Percentiles rank a stretch among this genome's conserved stretches.
phyloP scores from a whole-genome alignment of 2,797 vertebrate genomes.

The Eutrigla gurnardus region DNA sequence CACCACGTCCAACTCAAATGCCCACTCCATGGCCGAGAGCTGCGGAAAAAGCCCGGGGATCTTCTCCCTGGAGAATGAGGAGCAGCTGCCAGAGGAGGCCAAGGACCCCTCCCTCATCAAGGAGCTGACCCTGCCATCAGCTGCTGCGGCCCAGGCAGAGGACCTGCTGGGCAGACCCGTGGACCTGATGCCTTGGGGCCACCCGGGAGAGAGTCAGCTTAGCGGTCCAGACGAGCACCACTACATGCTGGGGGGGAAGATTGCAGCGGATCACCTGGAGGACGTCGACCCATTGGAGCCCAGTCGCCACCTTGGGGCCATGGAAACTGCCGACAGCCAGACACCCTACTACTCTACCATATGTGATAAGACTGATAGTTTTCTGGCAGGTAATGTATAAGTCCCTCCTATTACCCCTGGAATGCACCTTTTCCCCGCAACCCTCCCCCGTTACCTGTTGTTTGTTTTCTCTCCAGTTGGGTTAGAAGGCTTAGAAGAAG shows the following conservation, averaged over 20 bases:
- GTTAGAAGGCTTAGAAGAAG: conserved; percentile 74
- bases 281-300: conserved; percentile 71
- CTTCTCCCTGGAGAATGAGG: conserved; percentile 88
- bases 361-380: conserved; percentile 89
- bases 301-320: conserved; percentile 55
- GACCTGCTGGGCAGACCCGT: conserved; percentile 79
- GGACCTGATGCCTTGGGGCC: conserved; percentile 81
- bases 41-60: conserved; percentile 87
- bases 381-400: conserved; percentile 92
- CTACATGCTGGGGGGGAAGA: conserved; percentile 80
- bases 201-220: conserved; percentile 61
- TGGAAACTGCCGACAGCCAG: conserved; percentile 74
- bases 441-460: conserved; percentile 70
- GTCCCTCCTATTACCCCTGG: conserved; percentile 71
- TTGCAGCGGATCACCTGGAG: conserved; percentile 61
- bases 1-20: conserved; percentile 86
- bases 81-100: conserved; percentile 86
- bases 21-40: conserved; percentile 87
- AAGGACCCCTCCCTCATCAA: conserved; percentile 86
- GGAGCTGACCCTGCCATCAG: conserved; percentile 82
- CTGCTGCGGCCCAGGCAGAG: conserved; percentile 61
- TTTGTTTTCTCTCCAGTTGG: conserved; percentile 81
- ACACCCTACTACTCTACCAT: conserved; percentile 86
- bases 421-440: conserved; percentile 82
- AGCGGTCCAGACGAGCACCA: conserved; percentile 71